Percentiles rank a stretch among this genome's conserved stretches.
Evolutionary conservation across 1,140 invertebrate genomes (phyloP).

Genomic region (Globodera rostochiensis): DNA sequence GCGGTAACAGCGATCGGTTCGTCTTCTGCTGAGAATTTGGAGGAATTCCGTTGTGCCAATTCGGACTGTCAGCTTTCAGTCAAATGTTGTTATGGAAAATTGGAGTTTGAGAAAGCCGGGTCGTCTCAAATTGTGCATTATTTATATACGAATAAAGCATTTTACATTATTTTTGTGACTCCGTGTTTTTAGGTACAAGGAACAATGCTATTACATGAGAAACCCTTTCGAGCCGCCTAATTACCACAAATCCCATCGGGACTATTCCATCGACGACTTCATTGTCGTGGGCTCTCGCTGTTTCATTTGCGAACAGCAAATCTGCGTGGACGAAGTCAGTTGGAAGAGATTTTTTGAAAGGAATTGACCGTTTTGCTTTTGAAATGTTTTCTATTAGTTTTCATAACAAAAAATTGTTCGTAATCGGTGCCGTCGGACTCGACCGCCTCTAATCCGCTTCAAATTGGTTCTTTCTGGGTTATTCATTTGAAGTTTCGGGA

Average conservation of each 20-base stretch:
- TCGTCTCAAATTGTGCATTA: conserved; percentile 1
- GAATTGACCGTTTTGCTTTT: background rate
- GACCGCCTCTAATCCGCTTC: no score
- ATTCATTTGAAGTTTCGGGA: background rate
- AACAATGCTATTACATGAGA: conserved; percentile 32
- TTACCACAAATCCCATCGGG: conserved; percentile 30
- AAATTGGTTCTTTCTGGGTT: background rate
- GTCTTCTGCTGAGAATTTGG: background rate
- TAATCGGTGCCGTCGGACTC: no score
- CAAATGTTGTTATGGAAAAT: conserved; percentile 34
- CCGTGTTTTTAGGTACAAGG: conserved; percentile 20
- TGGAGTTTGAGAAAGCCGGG: conserved; percentile 25
- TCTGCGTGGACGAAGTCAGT: conserved; percentile 31
- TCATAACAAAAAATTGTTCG: no score
- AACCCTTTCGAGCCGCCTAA: conserved; percentile 31
- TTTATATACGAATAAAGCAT: background rate
- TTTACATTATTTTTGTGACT: conserved; percentile 8
- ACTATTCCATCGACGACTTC: conserved; percentile 34
- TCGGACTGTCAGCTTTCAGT: conserved; percentile 26
- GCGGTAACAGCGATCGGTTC: conserved; percentile 7
- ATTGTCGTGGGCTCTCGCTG: conserved; percentile 28
- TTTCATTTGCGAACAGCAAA: conserved; percentile 32
- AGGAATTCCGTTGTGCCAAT: conserved; percentile 25
- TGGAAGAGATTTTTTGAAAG: background rate
- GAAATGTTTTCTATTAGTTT: no score